Conservation (phyloP, 2,888 invertebrate species). For the Lepidocyrtoides sp. region DNA sequence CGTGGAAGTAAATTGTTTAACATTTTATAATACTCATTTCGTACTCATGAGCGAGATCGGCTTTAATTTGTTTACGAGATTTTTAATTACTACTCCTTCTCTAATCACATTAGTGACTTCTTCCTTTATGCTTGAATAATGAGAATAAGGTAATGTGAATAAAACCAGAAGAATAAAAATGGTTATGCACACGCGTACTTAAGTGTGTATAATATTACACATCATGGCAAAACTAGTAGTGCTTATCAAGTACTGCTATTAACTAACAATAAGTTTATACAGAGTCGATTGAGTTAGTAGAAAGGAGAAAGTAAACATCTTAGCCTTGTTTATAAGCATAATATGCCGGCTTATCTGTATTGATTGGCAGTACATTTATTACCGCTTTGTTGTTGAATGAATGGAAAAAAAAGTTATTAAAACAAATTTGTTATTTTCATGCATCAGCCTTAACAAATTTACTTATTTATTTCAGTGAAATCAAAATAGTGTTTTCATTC, state of each 20-base stretch:
- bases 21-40: background rate
- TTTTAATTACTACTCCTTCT: constrained; percentile 67
- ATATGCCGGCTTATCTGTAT: background rate
- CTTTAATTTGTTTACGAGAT: constrained; percentile 44
- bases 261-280: too few species aligned
- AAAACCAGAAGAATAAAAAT: background rate
- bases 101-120: constrained; percentile 59
- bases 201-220: background rate
- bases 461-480: too few species aligned
- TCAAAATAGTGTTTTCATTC: too few species aligned
- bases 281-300: background rate
- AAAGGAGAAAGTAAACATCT: constrained; percentile 57
- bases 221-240: background rate
- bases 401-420: background rate
- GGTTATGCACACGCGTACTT: background rate
- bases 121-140: constrained; percentile 58
- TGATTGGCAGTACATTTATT: background rate
- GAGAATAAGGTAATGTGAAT: background rate
- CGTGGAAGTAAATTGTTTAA: background rate
- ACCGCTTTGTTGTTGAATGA: too few species aligned
- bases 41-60: background rate
- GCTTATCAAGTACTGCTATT: background rate
- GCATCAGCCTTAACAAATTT: too few species aligned
- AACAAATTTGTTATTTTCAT: background rate
- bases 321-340: background rate